phyloP scores from a whole-genome alignment of 2,113 vertebrate genomes.

The Fulmarus glacialis region DNA sequence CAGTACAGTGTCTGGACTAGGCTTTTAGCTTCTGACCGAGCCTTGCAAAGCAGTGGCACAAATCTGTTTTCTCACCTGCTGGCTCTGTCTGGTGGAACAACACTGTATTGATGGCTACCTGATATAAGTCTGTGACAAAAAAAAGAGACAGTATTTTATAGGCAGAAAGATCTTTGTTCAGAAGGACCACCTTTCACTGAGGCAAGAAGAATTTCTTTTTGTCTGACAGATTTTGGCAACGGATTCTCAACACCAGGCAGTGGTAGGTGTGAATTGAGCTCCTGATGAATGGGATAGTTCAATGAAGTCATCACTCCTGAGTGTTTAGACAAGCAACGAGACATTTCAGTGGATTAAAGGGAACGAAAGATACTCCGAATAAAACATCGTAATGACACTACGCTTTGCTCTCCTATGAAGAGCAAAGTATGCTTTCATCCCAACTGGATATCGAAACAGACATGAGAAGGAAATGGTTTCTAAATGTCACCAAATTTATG shows the following conservation, averaged over 20 bases:
- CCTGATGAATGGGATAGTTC: neutral
- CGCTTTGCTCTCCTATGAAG: neutral
- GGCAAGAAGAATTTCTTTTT: neutral
- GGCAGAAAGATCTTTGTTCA: neutral
- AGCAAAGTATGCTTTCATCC: neutral
- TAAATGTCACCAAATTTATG: neutral
- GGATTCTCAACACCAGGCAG: neutral
- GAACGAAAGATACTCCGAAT: neutral
- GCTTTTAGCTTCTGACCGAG: neutral
- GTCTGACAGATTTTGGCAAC: slow-evolving; percentile 5
- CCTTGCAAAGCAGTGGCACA: neutral
- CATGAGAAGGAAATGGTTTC: neutral
- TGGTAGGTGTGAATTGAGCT: neutral
- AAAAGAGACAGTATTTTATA: neutral
- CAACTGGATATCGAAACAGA: neutral
- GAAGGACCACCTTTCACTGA: neutral
- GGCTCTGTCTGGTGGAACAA: neutral
- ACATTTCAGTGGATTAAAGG: neutral
- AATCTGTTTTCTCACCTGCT: neutral
- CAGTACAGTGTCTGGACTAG: too few relatives aligned
- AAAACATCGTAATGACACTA: neutral
- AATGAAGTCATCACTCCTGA: neutral
- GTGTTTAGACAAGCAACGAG: neutral
- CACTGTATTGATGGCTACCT: neutral
- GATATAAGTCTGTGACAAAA: neutral